Percentiles rank a stretch among this genome's conserved stretches.
Conservation (phyloP, 2,113 vertebrate genomes). For the Bufo bufo region DNA sequence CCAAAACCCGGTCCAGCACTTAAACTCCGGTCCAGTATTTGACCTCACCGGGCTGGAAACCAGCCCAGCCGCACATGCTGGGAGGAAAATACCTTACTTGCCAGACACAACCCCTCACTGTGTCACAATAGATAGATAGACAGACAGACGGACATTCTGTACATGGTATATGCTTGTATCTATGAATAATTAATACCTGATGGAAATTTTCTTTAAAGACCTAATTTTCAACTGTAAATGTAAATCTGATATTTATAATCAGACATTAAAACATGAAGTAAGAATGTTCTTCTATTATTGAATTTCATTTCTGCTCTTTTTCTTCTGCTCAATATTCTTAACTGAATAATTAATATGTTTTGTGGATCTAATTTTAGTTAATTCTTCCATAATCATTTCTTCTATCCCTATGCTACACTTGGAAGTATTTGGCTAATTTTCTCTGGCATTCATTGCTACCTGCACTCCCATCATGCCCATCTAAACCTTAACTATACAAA, state of each 20-base stretch:
- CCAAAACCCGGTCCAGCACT: too few species aligned
- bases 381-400: neutral
- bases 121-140: too few species aligned
- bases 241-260: neutral
- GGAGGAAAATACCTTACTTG: too few species aligned
- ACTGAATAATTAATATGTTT: conserved; percentile 3
- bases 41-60: too few species aligned
- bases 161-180: too few species aligned
- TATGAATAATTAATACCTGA: too few species aligned
- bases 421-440: neutral
- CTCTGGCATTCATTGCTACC: neutral
- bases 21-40: too few species aligned
- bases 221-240: too few species aligned
- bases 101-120: too few species aligned
- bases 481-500: neutral
- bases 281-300: neutral
- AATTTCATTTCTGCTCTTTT: neutral
- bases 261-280: neutral
- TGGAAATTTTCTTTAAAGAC: too few species aligned
- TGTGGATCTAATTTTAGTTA: neutral
- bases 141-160: too few species aligned
- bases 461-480: neutral
- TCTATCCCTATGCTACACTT: neutral
- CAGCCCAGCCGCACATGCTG: too few species aligned
- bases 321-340: neutral